Percentiles rank a stretch among this genome's conserved stretches.
Conservation (phyloP, 1,140 invertebrate genomes). For the Conopomorpha cramerella region DNA sequence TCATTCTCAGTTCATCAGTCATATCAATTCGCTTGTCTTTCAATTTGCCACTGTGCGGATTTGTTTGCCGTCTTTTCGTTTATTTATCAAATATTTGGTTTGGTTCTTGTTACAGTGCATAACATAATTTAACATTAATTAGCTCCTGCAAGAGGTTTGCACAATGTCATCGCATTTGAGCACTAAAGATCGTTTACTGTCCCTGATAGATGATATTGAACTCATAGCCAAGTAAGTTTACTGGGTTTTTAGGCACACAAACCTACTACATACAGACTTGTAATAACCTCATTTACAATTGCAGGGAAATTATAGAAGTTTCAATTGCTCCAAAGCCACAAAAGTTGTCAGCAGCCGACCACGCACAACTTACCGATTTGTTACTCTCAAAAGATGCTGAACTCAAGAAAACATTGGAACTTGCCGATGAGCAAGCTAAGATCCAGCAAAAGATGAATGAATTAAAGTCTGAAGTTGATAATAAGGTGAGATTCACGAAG, state of each 20-base stretch:
- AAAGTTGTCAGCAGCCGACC: conserved; percentile 79
- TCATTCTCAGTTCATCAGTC: too few relatives aligned
- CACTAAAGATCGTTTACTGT: conserved; percentile 82
- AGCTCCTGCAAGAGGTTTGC: too few relatives aligned
- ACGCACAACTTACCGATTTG: conserved; percentile 83
- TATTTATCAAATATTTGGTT: too few relatives aligned
- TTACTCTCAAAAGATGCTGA: conserved; percentile 89
- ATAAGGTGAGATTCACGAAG: conserved; percentile 60
- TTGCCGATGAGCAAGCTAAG: conserved; percentile 89
- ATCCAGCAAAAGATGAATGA: conserved; percentile 92
- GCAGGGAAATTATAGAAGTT: conserved; percentile 91
- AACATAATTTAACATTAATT: too few relatives aligned
- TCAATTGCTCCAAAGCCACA: conserved; percentile 85
- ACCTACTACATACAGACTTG: conserved; percentile 6
- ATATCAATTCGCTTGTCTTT: too few relatives aligned
- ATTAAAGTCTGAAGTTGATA: conserved; percentile 86
- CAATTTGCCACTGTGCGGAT: too few relatives aligned
- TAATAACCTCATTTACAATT: background rate
- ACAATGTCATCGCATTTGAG: conserved; percentile 79
- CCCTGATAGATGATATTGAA: conserved; percentile 88
- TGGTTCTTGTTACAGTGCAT: too few relatives aligned
- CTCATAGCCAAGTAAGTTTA: conserved; percentile 87
- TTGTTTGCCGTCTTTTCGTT: too few relatives aligned
- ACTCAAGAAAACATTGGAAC: conserved; percentile 81
- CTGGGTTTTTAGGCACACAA: too few relatives aligned